Conservation (phyloP, 2,113 vertebrate genomes). For the Salvator merianae region DNA sequence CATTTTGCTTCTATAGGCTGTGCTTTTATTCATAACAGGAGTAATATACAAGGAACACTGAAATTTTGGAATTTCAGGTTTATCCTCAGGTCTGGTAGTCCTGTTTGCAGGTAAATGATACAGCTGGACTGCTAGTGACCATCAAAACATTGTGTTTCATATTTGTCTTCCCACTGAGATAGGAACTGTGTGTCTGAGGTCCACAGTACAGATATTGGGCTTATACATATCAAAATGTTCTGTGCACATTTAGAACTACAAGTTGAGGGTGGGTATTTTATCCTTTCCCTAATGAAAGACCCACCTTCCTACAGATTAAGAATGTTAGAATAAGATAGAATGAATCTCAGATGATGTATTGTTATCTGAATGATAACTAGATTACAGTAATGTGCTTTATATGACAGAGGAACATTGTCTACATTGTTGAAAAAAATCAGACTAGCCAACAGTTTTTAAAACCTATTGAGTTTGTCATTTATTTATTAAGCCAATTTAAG, state of each 20-base stretch:
- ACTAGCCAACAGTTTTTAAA: background rate
- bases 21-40: too few relatives aligned
- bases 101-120: background rate
- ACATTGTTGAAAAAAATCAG: too few relatives aligned
- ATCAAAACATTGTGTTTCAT: too few relatives aligned
- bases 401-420: too few relatives aligned
- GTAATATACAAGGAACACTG: too few relatives aligned
- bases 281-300: too few relatives aligned
- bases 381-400: background rate
- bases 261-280: background rate
- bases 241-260: background rate
- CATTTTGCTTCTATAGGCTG: background rate
- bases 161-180: too few relatives aligned
- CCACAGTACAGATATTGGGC: background rate
- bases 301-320: too few relatives aligned
- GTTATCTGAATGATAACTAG: background rate
- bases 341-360: background rate
- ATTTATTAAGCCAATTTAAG: background rate
- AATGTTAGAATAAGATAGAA: too few relatives aligned
- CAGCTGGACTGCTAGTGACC: background rate
- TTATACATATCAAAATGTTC: background rate
- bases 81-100: background rate
- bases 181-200: background rate
- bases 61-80: background rate
- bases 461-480: background rate